These are phyloP conservation scores for Elymnias hypermnestra DNA, from an alignment of 1,140 invertebrate genomes.

Conservation along the genomic window DNA sequence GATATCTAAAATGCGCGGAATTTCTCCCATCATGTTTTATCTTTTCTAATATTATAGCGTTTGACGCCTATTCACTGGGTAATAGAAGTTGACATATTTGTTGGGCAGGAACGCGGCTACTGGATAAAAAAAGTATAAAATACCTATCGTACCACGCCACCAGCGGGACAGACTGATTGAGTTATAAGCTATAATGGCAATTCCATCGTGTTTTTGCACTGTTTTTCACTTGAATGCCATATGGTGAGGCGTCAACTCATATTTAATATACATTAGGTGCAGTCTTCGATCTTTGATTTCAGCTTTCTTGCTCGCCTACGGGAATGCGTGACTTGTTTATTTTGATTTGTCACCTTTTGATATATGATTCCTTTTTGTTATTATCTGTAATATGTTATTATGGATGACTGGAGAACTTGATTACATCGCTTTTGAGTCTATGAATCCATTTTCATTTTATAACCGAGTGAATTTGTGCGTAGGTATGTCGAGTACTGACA, in stretches of 20 bases:
- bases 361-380: slow-evolving; percentile 68
- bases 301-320: slow-evolving; percentile 52
- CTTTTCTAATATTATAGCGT: slow-evolving; percentile 42
- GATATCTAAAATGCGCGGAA: slow-evolving; percentile 37
- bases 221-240: slow-evolving; percentile 68
- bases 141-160: slow-evolving; percentile 47
- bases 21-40: slow-evolving; percentile 44
- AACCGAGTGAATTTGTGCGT: slow-evolving; percentile 5
- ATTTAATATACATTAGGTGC: slow-evolving; percentile 67
- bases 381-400: slow-evolving; percentile 61
- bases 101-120: slow-evolving; percentile 47
- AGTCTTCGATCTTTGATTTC: slow-evolving; percentile 55
- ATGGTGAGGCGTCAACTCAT: slow-evolving; percentile 54
- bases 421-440: slow-evolving; percentile 43
- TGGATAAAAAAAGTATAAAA: slow-evolving; percentile 64
- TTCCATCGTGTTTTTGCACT: slow-evolving; percentile 66
- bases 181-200: slow-evolving; percentile 72
- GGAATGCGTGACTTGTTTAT: slow-evolving; percentile 62
- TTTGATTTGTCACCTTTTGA: slow-evolving; percentile 69
- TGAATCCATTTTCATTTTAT: slow-evolving; percentile 30
- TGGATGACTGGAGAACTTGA: slow-evolving; percentile 49
- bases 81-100: slow-evolving; percentile 48
- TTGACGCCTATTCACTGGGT: slow-evolving; percentile 29
- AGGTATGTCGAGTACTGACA: slow-evolving; percentile 3
- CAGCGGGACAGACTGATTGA: slow-evolving; percentile 55